Evolutionary conservation across 2,888 invertebrate species (phyloP).

Genomic region (Adela reaumurella): DNA sequence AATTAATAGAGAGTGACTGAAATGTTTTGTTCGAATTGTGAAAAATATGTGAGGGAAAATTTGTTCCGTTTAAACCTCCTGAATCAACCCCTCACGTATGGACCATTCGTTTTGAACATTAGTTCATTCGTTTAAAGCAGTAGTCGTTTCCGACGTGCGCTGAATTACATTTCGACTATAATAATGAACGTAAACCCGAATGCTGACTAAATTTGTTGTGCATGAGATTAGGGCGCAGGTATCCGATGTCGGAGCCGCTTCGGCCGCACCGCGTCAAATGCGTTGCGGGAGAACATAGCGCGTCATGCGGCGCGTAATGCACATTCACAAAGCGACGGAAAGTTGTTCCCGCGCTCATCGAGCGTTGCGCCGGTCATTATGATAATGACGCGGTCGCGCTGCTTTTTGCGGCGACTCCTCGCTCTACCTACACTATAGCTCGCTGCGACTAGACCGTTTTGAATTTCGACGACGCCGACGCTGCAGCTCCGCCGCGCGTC

Average conservation of each 20-base stretch:
- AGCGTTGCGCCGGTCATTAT: constrained; percentile 46
- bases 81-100: too few species aligned
- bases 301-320: constrained; percentile 46
- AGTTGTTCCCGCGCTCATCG: constrained; percentile 39
- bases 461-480: not conserved
- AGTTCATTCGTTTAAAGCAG: too few species aligned
- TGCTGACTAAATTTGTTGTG: too few species aligned
- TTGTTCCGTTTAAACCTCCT: too few species aligned
- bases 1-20: too few species aligned
- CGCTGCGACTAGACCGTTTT: not conserved
- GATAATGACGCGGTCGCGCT: constrained; percentile 51
- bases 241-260: not conserved
- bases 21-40: too few species aligned
- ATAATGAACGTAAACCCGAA: too few species aligned
- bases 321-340: constrained; percentile 50
- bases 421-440: constrained; percentile 23
- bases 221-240: too few species aligned
- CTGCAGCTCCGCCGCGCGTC: constrained; percentile 21
- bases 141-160: too few species aligned
- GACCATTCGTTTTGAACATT: too few species aligned
- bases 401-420: constrained; percentile 39
- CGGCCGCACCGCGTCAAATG: constrained; percentile 23
- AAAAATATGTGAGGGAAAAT: too few species aligned
- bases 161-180: too few species aligned
- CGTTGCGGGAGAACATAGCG: constrained; percentile 51